These are phyloP conservation scores for Zoroaster sp. DNA, from an alignment of 53 echinoderm and acorn worm genomes.

Conservation along the genomic window DNA sequence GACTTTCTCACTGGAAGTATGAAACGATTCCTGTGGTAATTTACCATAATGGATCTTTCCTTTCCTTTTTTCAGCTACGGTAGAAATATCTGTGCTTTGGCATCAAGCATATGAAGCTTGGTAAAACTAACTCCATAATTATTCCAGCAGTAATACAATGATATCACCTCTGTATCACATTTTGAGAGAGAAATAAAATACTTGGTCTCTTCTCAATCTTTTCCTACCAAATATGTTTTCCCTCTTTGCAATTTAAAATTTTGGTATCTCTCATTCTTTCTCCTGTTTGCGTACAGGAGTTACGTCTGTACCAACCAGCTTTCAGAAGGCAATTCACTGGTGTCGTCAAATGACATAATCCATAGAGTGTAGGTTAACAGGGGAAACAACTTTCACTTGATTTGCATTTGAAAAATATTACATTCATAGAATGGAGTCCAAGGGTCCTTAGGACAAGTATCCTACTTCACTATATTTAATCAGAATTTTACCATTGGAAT, in stretches of 20 bases:
- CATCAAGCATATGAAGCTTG: not conserved
- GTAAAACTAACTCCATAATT: not conserved
- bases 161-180: no score
- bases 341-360: slow-evolving; percentile 97
- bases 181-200: not conserved
- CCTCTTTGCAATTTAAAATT: no score
- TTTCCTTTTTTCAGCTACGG: not conserved
- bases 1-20: not conserved
- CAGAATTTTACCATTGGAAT: no score
- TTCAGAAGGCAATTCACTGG: slow-evolving; percentile 92
- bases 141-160: no score
- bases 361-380: slow-evolving; percentile 78
- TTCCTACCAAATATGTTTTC: not conserved
- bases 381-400: no score
- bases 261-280: no score
- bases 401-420: no score
- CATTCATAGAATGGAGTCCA: no score
- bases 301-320: slow-evolving; percentile 94
- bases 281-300: slow-evolving; percentile 76
- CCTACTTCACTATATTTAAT: no score
- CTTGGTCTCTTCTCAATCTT: not conserved
- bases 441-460: no score
- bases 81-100: not conserved
- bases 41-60: not conserved
- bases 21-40: not conserved